Conservation (phyloP, 2,113 vertebrate species). For the Myrmecophaga tridactyla region DNA sequence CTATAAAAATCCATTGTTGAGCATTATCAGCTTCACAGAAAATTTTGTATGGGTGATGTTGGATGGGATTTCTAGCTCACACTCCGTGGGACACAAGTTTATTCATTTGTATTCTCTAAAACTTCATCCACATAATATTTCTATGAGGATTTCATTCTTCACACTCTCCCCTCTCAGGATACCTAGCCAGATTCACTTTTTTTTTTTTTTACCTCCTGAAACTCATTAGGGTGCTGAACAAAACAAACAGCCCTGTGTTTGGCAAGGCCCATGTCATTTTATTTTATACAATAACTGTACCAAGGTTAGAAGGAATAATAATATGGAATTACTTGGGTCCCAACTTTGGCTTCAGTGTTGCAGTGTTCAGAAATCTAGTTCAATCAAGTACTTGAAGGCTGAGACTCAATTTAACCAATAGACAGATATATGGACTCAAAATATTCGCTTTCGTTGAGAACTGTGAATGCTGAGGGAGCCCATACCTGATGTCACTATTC, state of each 20-base stretch:
- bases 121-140: neutral
- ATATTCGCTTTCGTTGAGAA: neutral
- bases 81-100: neutral
- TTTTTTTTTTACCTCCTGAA: neutral
- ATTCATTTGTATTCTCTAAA: neutral
- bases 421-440: neutral
- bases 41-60: neutral
- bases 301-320: neutral
- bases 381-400: neutral
- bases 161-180: fast-evolving
- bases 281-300: neutral
- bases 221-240: neutral
- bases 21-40: neutral
- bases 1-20: neutral
- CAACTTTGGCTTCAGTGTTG: neutral
- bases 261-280: neutral
- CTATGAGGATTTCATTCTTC: neutral
- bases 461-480: neutral
- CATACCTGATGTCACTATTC: fast-evolving
- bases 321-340: neutral
- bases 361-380: neutral
- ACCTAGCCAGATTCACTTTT: neutral
- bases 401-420: neutral
- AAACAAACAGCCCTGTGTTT: neutral
- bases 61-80: neutral